Evolutionary conservation across 2,888 invertebrate genomes (phyloP).

Genomic region (Rotaria magnacalcarata): DNA sequence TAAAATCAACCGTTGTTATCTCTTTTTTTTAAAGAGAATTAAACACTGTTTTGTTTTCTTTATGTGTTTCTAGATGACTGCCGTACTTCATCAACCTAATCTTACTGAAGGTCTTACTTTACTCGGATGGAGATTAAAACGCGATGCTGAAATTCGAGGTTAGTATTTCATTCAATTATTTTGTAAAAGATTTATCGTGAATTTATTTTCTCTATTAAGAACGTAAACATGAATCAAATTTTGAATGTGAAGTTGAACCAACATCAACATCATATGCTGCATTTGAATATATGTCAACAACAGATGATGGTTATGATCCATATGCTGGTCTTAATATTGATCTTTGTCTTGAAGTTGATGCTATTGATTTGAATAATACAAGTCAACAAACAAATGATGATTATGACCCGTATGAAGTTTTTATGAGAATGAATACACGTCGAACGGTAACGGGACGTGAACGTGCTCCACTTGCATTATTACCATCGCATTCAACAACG

Average conservation of each 20-base stretch:
- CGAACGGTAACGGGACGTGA: background rate
- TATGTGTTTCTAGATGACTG: slow-evolving; percentile 9
- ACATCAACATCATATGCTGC: slow-evolving; percentile 24
- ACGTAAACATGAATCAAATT: background rate
- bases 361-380: background rate
- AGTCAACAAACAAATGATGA: background rate
- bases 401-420: slow-evolving; percentile 33
- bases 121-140: slow-evolving; percentile 9
- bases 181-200: too few species aligned
- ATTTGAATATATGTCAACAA: slow-evolving; percentile 33
- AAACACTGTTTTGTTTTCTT: too few species aligned
- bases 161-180: background rate
- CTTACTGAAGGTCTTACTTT: slow-evolving; percentile 7
- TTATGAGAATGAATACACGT: slow-evolving; percentile 30
- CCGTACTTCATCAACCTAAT: slow-evolving; percentile 6
- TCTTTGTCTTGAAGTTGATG: slow-evolving; percentile 34
- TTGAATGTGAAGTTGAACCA: slow-evolving; percentile 32
- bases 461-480: background rate
- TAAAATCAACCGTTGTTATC: background rate
- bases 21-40: background rate
- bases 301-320: background rate
- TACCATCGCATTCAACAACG: slow-evolving; percentile 5
- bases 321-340: slow-evolving; percentile 30
- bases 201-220: background rate
- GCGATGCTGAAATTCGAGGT: slow-evolving; percentile 17